Conservation (phyloP, 2,797 vertebrate genomes). For the Falco biarmicus region DNA sequence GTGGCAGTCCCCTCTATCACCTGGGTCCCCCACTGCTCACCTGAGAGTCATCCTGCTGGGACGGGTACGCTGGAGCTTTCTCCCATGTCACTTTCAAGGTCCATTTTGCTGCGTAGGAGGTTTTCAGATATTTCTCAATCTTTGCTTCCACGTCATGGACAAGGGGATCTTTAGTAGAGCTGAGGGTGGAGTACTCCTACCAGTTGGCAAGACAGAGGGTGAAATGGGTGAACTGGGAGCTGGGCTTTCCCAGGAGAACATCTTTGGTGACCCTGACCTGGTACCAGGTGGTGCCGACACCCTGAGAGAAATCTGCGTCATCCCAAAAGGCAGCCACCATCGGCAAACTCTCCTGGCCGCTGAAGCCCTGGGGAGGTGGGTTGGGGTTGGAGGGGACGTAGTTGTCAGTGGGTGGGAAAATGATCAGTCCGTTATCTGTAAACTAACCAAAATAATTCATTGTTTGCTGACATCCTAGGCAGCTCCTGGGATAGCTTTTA, state of each 20-base stretch:
- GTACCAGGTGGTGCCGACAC: conserved; percentile 73
- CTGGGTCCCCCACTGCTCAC: neutral
- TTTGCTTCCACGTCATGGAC: conserved; percentile 62
- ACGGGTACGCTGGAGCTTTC: conserved; percentile 57
- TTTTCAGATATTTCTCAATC: conserved; percentile 57
- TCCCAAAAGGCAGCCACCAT: conserved; percentile 79
- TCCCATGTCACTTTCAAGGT: conserved; percentile 81
- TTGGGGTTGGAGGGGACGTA: conserved; percentile 64
- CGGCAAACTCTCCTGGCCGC: neutral
- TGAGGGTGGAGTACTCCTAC: conserved; percentile 68
- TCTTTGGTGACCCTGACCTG: conserved; percentile 50
- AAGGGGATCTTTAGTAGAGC: neutral
- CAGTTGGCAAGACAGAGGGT: neutral
- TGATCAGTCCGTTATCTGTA: conserved; percentile 81
- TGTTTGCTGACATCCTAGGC: neutral
- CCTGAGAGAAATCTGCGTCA: conserved; percentile 78
- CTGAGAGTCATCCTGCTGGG: neutral
- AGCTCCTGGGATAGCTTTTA: neutral
- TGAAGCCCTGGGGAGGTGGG: conserved; percentile 69
- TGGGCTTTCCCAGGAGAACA: neutral
- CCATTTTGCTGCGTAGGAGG: conserved; percentile 73
- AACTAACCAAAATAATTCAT: conserved; percentile 65
- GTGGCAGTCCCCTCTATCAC: neutral
- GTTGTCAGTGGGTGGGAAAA: conserved; percentile 75
- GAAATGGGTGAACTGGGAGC: neutral